Evolutionary conservation across 35 echinoderm and acorn worm species (phyloP), one percentile per base, ranked within the genome.

Genomic region (Heliocidaris erythrogramma): DNA sequence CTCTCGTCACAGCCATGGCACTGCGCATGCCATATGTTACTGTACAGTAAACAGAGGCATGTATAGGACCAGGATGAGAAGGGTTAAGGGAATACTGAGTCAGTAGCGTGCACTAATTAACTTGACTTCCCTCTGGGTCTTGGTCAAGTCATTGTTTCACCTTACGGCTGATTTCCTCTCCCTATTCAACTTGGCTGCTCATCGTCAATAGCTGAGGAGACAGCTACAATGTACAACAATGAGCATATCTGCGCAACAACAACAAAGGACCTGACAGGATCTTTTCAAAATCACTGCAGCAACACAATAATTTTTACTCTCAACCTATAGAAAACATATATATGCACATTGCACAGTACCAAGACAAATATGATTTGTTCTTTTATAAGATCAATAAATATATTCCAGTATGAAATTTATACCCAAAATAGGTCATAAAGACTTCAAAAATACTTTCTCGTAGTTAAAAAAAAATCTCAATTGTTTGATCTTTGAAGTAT

Each of bases 51-150:
- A 84, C n/a, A 14, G 11, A 89, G 65, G 65, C 65, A 56, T 12
- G 52, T 56, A 14, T 56, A 78, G 5, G 65, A 3, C 18, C 18
- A 7, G 17, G 27, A 24, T 18, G 21, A 8, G n/a, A 27, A 78
- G 65, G 65, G 65, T 78, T 78, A 78, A 78, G 21, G 65, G 27
- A 24, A 78, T 27, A 78, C 8, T 78, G 65, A 78, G 65, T 48
- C 87, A 89, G 87, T 47, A 32, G 31, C 42, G 29, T 89, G 87
- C 16, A 89, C 87, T 89, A 89, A 89, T 89, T 89, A 89, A 89
- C 31, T 9, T 48, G 31, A 89, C 87, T 89, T 89, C 87, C 87
- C 32, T 89, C 24, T 9, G 85, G 47, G 87, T n/a, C 18, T 16
- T 48, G 87, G 47, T 47, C 31, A 47, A 47, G 87, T 78, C 87